Conservation (phyloP, 2,888 invertebrate species). For the Dasysyrphus tricinctus region DNA sequence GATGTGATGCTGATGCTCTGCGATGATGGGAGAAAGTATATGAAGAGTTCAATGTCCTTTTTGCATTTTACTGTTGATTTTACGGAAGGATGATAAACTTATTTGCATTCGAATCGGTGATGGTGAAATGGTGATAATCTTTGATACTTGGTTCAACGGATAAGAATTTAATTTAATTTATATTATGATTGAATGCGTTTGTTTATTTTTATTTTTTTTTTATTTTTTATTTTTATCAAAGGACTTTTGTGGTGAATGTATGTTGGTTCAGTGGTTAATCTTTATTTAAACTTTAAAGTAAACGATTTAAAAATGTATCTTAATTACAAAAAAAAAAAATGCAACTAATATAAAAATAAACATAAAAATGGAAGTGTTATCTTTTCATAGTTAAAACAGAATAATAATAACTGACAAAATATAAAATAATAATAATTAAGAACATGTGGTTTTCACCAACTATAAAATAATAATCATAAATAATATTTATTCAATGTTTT, state of each 20-base stretch:
- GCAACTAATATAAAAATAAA: too few species aligned
- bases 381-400: background rate
- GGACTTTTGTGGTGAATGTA: background rate
- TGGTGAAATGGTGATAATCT: conserved; percentile 17
- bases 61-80: conserved; percentile 20
- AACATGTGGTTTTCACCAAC: background rate
- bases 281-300: background rate
- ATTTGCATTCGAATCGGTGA: conserved; percentile 52
- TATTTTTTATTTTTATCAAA: background rate
- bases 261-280: background rate
- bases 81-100: conserved; percentile 20
- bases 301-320: too few species aligned
- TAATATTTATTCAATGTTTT: background rate
- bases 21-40: background rate
- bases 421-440: too few species aligned
- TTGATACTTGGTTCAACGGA: conserved; percentile 24
- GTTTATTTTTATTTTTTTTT: too few species aligned
- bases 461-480: background rate
- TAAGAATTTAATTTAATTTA: conserved; percentile 33
- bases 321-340: too few species aligned
- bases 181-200: conserved; percentile 18
- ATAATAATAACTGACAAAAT: background rate
- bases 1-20: background rate
- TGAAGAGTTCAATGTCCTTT: conserved; percentile 29
- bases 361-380: background rate